Conservation (phyloP, 2,797 vertebrate genomes). For the Naso thynnoides region DNA sequence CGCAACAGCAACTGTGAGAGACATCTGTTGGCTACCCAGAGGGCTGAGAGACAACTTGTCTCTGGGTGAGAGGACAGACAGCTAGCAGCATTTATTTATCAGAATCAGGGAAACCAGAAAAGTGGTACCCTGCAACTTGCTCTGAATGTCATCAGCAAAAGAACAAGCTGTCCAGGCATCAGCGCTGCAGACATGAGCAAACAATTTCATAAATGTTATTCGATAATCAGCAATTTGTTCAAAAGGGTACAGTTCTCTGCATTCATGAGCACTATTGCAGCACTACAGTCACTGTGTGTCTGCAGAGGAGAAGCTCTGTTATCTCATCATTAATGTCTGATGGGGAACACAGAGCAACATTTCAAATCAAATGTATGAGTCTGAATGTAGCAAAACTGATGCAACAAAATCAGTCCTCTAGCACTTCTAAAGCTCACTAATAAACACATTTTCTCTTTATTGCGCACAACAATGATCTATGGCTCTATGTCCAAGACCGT, state of each 20-base stretch:
- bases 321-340: constrained; percentile 16
- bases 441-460: not conserved
- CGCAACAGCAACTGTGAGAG: constrained; percentile 5
- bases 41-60: constrained; percentile 13
- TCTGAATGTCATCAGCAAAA: constrained; percentile 39
- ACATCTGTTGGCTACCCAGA: constrained; percentile 38
- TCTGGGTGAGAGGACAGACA: constrained; percentile 18
- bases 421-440: not conserved
- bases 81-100: constrained; percentile 19
- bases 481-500: not conserved
- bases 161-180: constrained; percentile 22
- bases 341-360: not conserved
- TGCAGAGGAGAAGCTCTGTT: not conserved
- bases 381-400: not conserved
- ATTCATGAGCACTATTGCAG: not conserved
- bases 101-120: constrained; percentile 16
- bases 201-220: constrained; percentile 25
- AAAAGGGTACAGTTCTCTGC: constrained; percentile 2
- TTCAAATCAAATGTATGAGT: constrained; percentile 7
- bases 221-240: constrained; percentile 27
- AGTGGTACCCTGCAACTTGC: not conserved
- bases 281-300: not conserved
- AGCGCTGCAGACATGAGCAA: not conserved
- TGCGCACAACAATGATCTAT: not conserved
- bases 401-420: not conserved